phyloP scores from a whole-genome alignment of 1,140 invertebrate species.

The Drosophila asahinai region DNA sequence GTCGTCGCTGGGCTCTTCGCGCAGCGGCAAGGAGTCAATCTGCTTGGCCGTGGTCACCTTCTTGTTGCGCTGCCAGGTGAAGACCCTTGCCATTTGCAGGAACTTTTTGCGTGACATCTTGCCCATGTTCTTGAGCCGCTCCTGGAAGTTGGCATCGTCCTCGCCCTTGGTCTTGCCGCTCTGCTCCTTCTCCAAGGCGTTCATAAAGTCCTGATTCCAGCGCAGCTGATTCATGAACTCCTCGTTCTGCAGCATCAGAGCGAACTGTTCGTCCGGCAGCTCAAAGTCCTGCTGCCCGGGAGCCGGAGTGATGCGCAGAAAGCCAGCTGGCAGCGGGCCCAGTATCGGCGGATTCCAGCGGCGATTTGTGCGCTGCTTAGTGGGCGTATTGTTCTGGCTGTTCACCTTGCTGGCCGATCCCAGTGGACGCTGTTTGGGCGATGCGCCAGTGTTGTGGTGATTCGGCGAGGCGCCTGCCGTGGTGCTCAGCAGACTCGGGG shows the following conservation, averaged over 20 bases:
- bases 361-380: slow-evolving; percentile 54
- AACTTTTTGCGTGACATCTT: slow-evolving; percentile 94
- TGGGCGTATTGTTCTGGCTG: slow-evolving; percentile 66
- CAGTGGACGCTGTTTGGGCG: slow-evolving; percentile 76
- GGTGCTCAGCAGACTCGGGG: slow-evolving; percentile 39
- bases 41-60: slow-evolving; percentile 88
- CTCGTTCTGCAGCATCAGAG: slow-evolving; percentile 95
- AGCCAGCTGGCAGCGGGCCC: slow-evolving; percentile 92
- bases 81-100: slow-evolving; percentile 91
- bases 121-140: slow-evolving; percentile 94
- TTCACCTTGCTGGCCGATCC: slow-evolving; percentile 46
- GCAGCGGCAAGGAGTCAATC: slow-evolving; percentile 86
- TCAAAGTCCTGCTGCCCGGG: slow-evolving; percentile 74
- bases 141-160: slow-evolving; percentile 92
- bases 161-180: slow-evolving; percentile 86
- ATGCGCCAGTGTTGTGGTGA: slow-evolving; percentile 84
- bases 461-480: slow-evolving; percentile 65
- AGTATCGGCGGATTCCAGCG: slow-evolving; percentile 94
- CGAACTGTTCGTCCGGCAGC: slow-evolving; percentile 92
- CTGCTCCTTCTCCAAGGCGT: slow-evolving; percentile 92
- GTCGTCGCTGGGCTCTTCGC: slow-evolving; percentile 88
- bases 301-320: slow-evolving; percentile 86
- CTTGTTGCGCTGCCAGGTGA: slow-evolving; percentile 89
- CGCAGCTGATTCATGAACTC: slow-evolving; percentile 96
- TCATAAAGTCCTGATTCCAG: slow-evolving; percentile 95